Base-by-base conservation (phyloP, 2,888 invertebrate genomes). In the Ernsta delagoae region DNA sequence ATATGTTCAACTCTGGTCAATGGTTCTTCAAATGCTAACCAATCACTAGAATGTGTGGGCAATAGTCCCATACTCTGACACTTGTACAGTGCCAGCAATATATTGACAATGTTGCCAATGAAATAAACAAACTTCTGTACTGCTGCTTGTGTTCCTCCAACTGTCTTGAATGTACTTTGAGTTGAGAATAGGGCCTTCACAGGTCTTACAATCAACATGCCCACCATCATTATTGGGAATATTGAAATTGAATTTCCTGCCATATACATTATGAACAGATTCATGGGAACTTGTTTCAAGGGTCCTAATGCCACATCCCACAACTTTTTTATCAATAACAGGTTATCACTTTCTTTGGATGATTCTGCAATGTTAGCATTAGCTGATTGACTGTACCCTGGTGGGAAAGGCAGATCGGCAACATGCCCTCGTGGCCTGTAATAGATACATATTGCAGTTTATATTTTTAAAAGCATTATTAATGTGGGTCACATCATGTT, bases 201-300 rank as follows among this genome's bases (percentile, higher is more conserved):
- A 2, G 99, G 99, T 72, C 99, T 94, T 80, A 99, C 97, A 78
- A 99, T 96, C 92, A 99, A 95, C 99, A 99, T 99, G 56, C 99
- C 99, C 7, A 99, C 99, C 99, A 99, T 99, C 99, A 99, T 99
- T 60, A 99, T 99, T 0, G 99, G 99, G 81, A 99, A 99, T 79
- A 99, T 99, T 0, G 99, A 99, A 80, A 99, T 99, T 0, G 99
- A 98, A 87, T 98, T 99, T 16, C 99, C 99, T 65, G 99, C 98
- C 99, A 99, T 99, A 90, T 99, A 99, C 98, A 99, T 99, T 71
- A 99, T 98, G 86, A 99, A 98, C 72, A 99, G 94, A 89, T 99
- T 99, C 99, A 99, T 99, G 0, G 99, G 99, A 75, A 98, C 98
- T 93, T 98, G 99, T 87, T 99, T 99, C 43, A 99, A 87, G 3